These are phyloP conservation scores for Trichonephila inaurata DNA, from an alignment of 1,140 invertebrate genomes.

Conservation along the genomic window DNA sequence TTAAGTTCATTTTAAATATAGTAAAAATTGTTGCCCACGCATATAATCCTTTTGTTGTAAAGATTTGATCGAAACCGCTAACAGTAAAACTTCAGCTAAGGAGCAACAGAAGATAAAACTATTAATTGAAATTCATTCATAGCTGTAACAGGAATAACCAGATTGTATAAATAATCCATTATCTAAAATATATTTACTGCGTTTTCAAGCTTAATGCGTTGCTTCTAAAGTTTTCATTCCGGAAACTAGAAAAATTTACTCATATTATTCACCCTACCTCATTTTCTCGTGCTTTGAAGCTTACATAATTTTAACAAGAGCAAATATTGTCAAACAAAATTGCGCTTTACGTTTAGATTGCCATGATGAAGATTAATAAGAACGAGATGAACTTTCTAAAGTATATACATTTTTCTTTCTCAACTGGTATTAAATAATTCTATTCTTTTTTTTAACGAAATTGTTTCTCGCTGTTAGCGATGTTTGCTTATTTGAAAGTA, in stretches of 20 bases:
- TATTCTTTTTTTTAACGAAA: slow-evolving; percentile 4
- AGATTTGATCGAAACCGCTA: too few relatives aligned
- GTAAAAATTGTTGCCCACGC: too few relatives aligned
- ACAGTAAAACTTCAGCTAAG: too few relatives aligned
- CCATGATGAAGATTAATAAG: neutral
- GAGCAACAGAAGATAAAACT: neutral
- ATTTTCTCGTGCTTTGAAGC: slow-evolving; percentile 8
- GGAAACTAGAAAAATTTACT: neutral
- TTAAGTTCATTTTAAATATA: too few relatives aligned
- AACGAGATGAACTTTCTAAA: neutral
- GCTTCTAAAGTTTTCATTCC: neutral
- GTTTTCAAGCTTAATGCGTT: neutral
- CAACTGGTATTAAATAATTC: neutral
- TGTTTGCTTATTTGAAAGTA: neutral
- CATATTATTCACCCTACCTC: neutral
- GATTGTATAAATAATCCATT: neutral
- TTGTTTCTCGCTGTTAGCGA: neutral
- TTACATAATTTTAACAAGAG: neutral
- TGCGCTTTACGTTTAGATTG: slow-evolving; percentile 5
- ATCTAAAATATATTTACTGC: neutral
- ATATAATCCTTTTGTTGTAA: too few relatives aligned
- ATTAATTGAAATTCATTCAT: neutral
- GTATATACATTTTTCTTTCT: neutral
- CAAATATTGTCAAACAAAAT: slow-evolving; percentile 11
- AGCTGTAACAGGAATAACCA: neutral